Percentiles rank a stretch among this genome's conserved stretches.
Conservation (phyloP, 2,797 vertebrate species). For the Lutra lutra region DNA sequence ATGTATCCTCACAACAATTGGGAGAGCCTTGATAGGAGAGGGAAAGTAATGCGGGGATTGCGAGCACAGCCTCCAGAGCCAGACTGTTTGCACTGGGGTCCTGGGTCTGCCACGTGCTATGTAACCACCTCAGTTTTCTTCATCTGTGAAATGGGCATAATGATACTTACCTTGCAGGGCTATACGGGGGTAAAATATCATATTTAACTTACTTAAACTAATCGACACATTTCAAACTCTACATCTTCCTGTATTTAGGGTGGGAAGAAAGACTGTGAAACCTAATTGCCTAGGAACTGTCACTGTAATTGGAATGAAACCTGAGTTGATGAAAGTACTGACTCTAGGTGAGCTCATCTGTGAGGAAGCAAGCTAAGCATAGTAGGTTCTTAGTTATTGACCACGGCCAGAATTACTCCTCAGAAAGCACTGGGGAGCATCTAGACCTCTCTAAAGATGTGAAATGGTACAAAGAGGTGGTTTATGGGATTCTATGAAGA, state of each 20-base stretch:
- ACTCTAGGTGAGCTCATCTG: constrained; percentile 3
- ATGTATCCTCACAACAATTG: background rate
- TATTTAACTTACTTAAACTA: background rate
- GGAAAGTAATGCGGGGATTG: background rate
- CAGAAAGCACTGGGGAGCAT: background rate
- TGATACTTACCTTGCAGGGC: background rate
- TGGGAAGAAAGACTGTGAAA: constrained; percentile 42
- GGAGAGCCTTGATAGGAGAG: background rate
- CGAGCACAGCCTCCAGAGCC: background rate
- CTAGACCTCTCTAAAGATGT: background rate
- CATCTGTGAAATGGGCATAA: background rate
- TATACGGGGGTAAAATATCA: background rate
- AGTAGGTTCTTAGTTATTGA: background rate
- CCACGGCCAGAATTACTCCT: background rate
- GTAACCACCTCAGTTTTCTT: background rate
- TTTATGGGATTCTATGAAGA: background rate
- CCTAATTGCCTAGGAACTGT: background rate
- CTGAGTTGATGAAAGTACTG: background rate
- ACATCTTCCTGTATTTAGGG: background rate
- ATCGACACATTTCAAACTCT: background rate
- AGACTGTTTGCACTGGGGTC: background rate
- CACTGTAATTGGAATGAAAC: constrained; percentile 57
- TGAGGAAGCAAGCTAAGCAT: background rate
- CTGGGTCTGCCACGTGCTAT: background rate
- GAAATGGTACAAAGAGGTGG: background rate